phyloP scores from a whole-genome alignment of 2,113 vertebrate species.

The Rhipidura dahli region DNA sequence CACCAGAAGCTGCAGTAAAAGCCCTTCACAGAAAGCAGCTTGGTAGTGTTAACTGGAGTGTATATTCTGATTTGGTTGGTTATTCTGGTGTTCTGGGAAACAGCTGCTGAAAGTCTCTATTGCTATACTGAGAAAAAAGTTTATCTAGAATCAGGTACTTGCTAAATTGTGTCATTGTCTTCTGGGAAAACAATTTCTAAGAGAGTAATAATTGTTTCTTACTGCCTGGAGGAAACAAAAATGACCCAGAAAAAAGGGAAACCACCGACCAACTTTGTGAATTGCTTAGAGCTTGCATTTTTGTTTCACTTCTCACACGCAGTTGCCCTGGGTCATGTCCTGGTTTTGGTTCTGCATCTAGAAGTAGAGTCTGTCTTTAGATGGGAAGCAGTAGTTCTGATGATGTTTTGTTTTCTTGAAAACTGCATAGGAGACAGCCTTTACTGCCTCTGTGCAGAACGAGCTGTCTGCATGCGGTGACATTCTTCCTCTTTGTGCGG shows the following conservation, averaged over 20 bases:
- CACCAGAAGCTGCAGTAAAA: not conserved
- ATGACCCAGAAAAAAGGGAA: not conserved
- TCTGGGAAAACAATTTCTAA: not conserved
- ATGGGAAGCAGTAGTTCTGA: not conserved
- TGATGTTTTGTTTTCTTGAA: not conserved
- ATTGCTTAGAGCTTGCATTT: not conserved
- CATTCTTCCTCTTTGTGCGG: not conserved
- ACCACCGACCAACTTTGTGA: not conserved
- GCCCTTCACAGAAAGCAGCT: not conserved
- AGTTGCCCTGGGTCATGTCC: not conserved
- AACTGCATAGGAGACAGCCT: not conserved
- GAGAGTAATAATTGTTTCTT: not conserved
- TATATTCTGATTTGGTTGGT: not conserved
- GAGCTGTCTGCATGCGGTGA: not conserved
- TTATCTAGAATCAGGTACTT: constrained; percentile 2
- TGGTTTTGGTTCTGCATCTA: not conserved
- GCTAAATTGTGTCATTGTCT: not conserved
- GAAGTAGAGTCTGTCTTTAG: not conserved
- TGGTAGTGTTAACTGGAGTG: not conserved
- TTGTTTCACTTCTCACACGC: not conserved
- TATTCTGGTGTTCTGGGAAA: not conserved
- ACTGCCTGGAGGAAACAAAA: not conserved
- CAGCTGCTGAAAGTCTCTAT: not conserved
- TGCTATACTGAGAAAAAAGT: not conserved
- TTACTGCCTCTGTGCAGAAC: not conserved